Base-by-base conservation (phyloP, 2,797 vertebrate species). In the Dendrocincla tyrannina region DNA sequence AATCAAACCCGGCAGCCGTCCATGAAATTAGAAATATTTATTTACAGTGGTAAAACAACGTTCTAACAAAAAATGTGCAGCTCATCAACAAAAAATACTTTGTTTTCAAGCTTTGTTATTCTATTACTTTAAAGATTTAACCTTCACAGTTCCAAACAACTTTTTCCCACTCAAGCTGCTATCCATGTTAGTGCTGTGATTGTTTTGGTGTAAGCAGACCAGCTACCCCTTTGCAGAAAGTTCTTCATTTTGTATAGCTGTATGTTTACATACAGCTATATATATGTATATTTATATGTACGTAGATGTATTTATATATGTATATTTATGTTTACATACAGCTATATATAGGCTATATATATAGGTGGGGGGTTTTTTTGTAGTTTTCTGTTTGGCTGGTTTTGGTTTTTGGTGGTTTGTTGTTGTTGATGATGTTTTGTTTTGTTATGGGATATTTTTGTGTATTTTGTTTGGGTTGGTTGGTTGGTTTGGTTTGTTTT, bases 131-230 rank as follows among this genome's bases (percentile, higher is more conserved):
- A 37, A 59, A 60, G 37, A 22, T 25, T 47, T 79, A 35, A 15
- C n/a, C 7, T 35, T 50, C 4, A 2, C 20, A 18, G 14, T 47
- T 13, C 13, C 9, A 39, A 70, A 55, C 4, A 7, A 1, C 10
- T 24, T 37, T 37, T 20, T 8, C 17, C 2, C 3, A 55, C 32
- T 17, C 25, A 11, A 30, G 12, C 23, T 23, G 15, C 15, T 53
- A 1, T 14, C 10, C 12, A n/a, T 37, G 0, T 2, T 52, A 18
- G 6, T 24, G 8, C 3, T 75, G 6, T 17, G 20, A n/a, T 3
- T 49, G 11, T 33, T 74, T 13, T 7, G 13, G 2, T 33, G 9
- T 17, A 46, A 75, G 25, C 28, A 78, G 32, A 9, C 30, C 4
- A 55, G 4, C 5, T 33, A 72, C 6, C 2, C 8, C 2, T 5